A percentile compares a stretch with the other conserved stretches of the same genome.
Conservation (phyloP, 2,888 invertebrate species). For the Lasioglossum marginatum region DNA sequence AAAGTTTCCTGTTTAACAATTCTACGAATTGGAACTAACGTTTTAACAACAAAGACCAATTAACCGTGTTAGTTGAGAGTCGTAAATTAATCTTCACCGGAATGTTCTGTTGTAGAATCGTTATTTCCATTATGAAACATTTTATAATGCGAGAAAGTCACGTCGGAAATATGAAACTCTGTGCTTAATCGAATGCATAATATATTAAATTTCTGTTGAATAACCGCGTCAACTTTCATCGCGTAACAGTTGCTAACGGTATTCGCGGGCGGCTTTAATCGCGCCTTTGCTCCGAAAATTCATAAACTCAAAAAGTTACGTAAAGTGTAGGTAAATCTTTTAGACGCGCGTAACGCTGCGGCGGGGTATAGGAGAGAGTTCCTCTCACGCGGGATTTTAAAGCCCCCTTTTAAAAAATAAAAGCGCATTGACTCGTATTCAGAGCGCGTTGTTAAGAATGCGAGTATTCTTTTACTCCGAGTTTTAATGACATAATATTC, state of each 20-base stretch:
- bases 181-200: background rate
- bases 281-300: background rate
- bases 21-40: too few species aligned
- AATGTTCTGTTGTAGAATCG: background rate
- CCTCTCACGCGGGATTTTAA: slow-evolving; percentile 9
- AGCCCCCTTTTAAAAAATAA: slow-evolving; percentile 32
- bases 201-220: background rate
- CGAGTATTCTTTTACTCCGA: slow-evolving; percentile 31
- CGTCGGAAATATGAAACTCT: background rate
- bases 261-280: background rate
- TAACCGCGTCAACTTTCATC: slow-evolving; percentile 4
- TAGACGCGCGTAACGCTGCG: background rate
- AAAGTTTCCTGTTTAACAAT: too few species aligned
- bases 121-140: background rate
- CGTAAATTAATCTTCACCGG: background rate
- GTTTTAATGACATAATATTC: slow-evolving; percentile 33
- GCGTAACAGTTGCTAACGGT: background rate
- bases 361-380: background rate
- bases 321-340: slow-evolving; percentile 18
- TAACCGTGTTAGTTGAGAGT: background rate
- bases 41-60: background rate
- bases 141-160: background rate
- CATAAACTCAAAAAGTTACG: slow-evolving; percentile 6
- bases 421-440: slow-evolving; percentile 36
- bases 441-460: slow-evolving; percentile 29